phyloP scores from a whole-genome alignment of 2,113 vertebrate species.

The Daphoenositta chrysoptera region DNA sequence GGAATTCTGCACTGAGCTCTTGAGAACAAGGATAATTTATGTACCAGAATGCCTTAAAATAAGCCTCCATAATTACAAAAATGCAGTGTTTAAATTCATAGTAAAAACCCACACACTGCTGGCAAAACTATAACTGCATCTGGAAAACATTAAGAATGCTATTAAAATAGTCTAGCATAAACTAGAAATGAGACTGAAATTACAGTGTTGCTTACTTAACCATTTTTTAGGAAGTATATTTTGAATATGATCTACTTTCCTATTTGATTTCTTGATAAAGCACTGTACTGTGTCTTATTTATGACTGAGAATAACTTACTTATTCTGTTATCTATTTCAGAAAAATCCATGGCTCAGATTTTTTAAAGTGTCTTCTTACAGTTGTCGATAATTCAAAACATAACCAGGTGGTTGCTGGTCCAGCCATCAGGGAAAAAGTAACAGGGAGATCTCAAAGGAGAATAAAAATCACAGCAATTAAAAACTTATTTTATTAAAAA shows the following conservation, averaged over 20 bases:
- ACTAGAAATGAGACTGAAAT: slow-evolving; percentile 49
- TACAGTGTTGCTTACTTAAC: slow-evolving; percentile 51
- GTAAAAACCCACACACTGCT: slow-evolving; percentile 84
- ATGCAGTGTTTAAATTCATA: slow-evolving; percentile 93
- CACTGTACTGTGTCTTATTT: neutral
- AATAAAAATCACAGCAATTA: neutral
- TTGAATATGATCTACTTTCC: neutral
- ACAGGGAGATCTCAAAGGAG: neutral
- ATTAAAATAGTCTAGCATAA: slow-evolving; percentile 67
- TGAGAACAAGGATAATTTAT: slow-evolving; percentile 63
- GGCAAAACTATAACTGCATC: slow-evolving; percentile 79
- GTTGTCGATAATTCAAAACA: neutral
- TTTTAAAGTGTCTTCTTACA: neutral
- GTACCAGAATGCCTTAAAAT: slow-evolving; percentile 77
- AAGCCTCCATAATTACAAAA: slow-evolving; percentile 84
- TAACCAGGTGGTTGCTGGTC: neutral
- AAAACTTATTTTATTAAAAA: slow-evolving; percentile 72
- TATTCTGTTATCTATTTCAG: neutral
- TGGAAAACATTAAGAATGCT: slow-evolving; percentile 82
- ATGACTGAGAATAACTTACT: neutral
- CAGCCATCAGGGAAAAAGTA: neutral
- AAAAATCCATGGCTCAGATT: neutral
- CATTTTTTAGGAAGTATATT: slow-evolving; percentile 33
- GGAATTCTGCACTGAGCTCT: slow-evolving; percentile 45
- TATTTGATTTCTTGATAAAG: neutral